A percentile compares a stretch with the other conserved stretches of the same genome.
Conservation (phyloP, 2,797 vertebrate species). For the Nannoperca australis region DNA sequence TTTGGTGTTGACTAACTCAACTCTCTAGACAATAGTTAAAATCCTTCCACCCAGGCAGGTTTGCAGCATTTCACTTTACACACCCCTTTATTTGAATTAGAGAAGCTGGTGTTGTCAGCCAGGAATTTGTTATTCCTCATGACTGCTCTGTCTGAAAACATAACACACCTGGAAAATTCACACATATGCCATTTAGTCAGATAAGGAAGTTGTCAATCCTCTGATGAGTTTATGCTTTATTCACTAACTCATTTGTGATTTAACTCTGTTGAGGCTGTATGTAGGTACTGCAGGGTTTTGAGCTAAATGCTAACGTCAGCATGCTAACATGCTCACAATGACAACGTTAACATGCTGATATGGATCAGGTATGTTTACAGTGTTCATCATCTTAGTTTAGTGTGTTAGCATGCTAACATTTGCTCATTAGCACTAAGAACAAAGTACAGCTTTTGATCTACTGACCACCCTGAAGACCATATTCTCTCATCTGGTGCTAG, state of each 20-base stretch:
- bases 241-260: background rate
- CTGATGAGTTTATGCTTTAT: background rate
- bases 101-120: conserved; percentile 19
- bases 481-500: background rate
- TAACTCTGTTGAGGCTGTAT: background rate
- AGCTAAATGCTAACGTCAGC: background rate
- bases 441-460: background rate
- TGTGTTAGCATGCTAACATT: background rate
- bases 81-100: conserved; percentile 20
- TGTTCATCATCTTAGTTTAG: background rate
- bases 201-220: background rate
- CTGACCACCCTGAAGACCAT: background rate
- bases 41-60: conserved; percentile 21
- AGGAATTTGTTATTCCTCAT: conserved; percentile 11
- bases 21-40: conserved; percentile 10
- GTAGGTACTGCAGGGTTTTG: background rate
- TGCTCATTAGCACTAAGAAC: background rate
- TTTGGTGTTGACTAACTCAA: conserved; percentile 16
- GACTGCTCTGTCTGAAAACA: background rate
- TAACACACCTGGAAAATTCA: background rate
- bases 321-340: background rate
- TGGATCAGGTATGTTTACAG: background rate
- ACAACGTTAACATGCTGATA: background rate
- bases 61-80: conserved; percentile 20
- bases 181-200: background rate